Base-by-base conservation (phyloP, 2,113 vertebrate genomes). In the Thymallus thymallus region DNA sequence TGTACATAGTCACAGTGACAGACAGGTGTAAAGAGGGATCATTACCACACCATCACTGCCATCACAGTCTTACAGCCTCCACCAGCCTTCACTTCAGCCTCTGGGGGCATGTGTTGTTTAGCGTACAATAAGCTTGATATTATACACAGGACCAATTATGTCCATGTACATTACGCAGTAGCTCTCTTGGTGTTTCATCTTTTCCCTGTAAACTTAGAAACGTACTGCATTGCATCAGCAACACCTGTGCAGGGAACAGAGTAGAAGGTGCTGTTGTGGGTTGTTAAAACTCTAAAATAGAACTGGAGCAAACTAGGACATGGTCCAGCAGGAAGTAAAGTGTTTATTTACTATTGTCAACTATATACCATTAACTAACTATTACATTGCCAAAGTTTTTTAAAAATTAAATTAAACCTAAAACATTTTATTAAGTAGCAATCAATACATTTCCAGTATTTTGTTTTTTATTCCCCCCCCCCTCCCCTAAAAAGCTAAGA, bases 71-170 rank as follows among this genome's bases (percentile, higher is more conserved):
- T 82, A 82, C 76, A 76, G 80, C 76, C 79, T 73, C 75, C 75
- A 71, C 46, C 67, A 64, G 4, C 41, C 30, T 68, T 41, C 73
- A 35, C n/a, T 72, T 78, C 76, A 79, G 83, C 86, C 85, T 88
- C 80, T 76, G 69, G 77, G 61, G 74, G 84, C 78, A 77, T 87
- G 81, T 24, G 84, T 72, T 74, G 88, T 87, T 89, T 88, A 90
- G 71, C 88, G 83, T 87, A 77, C 83, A 88, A 88, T 91, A 90
- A 89, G 83, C 79, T 71, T 81, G 84, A 88, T 87, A 41, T 55
- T 51, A 86, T 76, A 84, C 61, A 79, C 48, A 84, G 16, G 82
- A 80, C 80, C 86, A 83, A 87, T 89, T 82, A 84, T 79, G 75
- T 76, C 76, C 51, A 51, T 74, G 78, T 76, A 84, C 78, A 84